These are phyloP conservation scores for Gallinago undulata DNA, from an alignment of 2,113 vertebrate genomes.

Conservation along the genomic window DNA sequence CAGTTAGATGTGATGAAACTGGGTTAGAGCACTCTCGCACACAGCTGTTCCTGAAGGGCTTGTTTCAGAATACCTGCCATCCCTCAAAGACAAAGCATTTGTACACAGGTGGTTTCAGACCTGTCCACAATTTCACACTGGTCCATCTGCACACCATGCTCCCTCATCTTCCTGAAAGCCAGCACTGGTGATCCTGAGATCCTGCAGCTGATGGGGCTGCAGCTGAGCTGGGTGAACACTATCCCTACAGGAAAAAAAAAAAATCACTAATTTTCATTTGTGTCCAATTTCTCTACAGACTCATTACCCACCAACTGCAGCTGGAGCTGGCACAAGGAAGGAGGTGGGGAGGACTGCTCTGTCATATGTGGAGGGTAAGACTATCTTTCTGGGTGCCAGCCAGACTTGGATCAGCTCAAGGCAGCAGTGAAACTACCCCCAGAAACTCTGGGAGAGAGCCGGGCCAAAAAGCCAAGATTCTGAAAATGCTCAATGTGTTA, in stretches of 20 bases:
- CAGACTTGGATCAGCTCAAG: background rate
- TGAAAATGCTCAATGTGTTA: accelerated
- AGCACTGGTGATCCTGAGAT: background rate
- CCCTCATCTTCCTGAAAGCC: background rate
- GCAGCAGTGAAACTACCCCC: background rate
- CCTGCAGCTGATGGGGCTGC: background rate
- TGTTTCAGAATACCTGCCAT: background rate
- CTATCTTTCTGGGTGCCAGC: background rate
- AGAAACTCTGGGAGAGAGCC: background rate
- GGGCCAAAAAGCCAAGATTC: background rate
- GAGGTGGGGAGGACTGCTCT: background rate
- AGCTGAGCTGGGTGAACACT: background rate
- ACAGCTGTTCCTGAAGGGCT: background rate
- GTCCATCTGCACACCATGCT: background rate
- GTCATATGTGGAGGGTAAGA: background rate
- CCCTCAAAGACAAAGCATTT: background rate
- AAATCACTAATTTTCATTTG: background rate
- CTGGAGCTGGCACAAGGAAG: background rate
- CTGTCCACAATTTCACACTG: accelerated
- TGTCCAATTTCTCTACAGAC: background rate
- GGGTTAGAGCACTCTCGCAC: background rate
- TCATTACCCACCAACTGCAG: background rate
- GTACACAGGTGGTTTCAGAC: background rate
- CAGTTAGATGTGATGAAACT: background rate
- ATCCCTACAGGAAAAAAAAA: background rate